These are phyloP conservation scores for Dryomyza anilis DNA, from an alignment of 2,888 invertebrate genomes.

Conservation along the genomic window DNA sequence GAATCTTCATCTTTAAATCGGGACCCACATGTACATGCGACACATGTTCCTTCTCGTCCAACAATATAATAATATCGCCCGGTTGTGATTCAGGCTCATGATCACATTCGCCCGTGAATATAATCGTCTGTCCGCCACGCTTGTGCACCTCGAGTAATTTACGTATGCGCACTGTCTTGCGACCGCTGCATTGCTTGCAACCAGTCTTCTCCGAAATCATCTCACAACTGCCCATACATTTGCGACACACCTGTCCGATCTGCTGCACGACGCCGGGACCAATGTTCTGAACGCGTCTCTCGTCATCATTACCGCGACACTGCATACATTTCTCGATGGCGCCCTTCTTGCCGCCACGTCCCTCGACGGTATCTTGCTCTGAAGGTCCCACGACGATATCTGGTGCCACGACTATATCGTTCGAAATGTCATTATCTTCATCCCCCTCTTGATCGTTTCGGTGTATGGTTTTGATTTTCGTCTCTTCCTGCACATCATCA, in stretches of 20 bases:
- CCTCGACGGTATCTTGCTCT: too few relatives aligned
- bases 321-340: conserved; percentile 82
- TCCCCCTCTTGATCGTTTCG: too few relatives aligned
- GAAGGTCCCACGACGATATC: too few relatives aligned
- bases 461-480: too few relatives aligned
- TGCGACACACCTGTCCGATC: conserved; percentile 83
- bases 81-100: conserved; percentile 93
- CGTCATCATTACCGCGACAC: conserved; percentile 88
- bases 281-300: conserved; percentile 67
- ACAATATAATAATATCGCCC: conserved; percentile 93
- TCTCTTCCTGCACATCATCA: too few relatives aligned
- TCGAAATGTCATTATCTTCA: too few relatives aligned
- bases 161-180: conserved; percentile 86
- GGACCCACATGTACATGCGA: conserved; percentile 69
- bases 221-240: conserved; percentile 88
- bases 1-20: conserved; percentile 84
- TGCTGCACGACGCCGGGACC: conserved; percentile 80
- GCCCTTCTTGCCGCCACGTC: conserved; percentile 93
- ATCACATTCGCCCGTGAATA: conserved; percentile 93
- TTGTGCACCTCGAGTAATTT: conserved; percentile 96
- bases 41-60: conserved; percentile 92
- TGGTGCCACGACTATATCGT: too few relatives aligned
- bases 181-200: conserved; percentile 91
- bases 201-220: conserved; percentile 86
- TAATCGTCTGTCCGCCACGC: conserved; percentile 93